A percentile compares a stretch with the other conserved stretches of the same genome.
phyloP scores from a whole-genome alignment of 2,797 vertebrate species.

The Siniperca undulata region DNA sequence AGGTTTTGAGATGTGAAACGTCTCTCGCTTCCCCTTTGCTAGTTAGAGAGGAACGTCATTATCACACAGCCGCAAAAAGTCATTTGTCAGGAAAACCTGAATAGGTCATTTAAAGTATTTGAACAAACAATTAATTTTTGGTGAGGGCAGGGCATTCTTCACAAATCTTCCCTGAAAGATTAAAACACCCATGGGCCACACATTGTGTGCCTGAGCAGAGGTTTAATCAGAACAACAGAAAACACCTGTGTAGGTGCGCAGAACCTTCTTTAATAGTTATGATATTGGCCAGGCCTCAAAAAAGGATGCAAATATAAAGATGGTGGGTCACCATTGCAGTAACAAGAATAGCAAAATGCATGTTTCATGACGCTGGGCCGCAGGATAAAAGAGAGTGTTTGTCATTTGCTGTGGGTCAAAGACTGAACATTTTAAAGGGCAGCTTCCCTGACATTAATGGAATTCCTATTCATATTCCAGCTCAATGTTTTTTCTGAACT shows the following conservation, averaged over 20 bases:
- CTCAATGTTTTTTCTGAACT: not conserved
- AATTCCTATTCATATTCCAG: not conserved
- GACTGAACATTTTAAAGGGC: not conserved
- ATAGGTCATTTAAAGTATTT: not conserved
- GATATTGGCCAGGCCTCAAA: not conserved
- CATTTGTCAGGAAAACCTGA: not conserved
- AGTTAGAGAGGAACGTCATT: not conserved
- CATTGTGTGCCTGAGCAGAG: not conserved
- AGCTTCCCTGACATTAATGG: not conserved
- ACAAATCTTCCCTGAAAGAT: not conserved
- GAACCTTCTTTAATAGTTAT: not conserved
- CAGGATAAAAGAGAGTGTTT: not conserved
- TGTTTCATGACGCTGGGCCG: not conserved
- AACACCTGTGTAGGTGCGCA: not conserved
- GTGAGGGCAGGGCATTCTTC: not conserved
- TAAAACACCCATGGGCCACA: not conserved
- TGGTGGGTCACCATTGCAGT: not conserved
- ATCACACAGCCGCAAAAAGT: not conserved
- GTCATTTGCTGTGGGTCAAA: not conserved
- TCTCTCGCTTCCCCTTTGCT: not conserved
- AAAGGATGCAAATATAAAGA: not conserved
- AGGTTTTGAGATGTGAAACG: not conserved
- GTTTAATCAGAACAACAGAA: not conserved
- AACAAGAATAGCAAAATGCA: not conserved
- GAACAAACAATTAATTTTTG: not conserved